These are phyloP conservation scores for Apamea anceps DNA, from an alignment of 2,888 invertebrate species.

Conservation along the genomic window DNA sequence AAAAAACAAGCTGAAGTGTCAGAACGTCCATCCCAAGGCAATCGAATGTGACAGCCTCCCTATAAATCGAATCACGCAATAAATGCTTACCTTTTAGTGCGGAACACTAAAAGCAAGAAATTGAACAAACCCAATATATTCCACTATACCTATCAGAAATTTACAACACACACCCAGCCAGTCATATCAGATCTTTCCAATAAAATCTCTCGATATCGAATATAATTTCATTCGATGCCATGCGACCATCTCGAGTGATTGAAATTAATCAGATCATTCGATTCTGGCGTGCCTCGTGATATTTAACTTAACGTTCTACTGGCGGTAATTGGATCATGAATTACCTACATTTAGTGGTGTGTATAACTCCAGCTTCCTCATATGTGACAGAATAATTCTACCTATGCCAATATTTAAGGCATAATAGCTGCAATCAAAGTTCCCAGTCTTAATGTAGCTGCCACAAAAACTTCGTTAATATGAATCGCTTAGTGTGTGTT, in stretches of 20 bases:
- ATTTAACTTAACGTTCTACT: conserved; percentile 31
- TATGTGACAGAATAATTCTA: no score
- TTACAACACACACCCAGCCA: conserved; percentile 26
- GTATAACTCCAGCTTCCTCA: no score
- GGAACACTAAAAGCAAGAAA: conserved; percentile 31
- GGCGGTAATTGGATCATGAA: conserved; percentile 42
- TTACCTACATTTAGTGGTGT: conserved; percentile 20
- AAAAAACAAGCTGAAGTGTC: conserved; percentile 5
- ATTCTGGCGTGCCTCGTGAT: conserved; percentile 18
- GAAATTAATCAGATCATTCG: conserved; percentile 35
- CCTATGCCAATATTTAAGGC: no score
- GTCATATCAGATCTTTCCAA: conserved; percentile 43
- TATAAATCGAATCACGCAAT: conserved; percentile 53
- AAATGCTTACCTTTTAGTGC: conserved; percentile 43
- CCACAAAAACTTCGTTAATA: no score
- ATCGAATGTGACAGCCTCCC: conserved; percentile 26
- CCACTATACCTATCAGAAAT: conserved; percentile 17
- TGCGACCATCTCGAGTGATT: conserved; percentile 28
- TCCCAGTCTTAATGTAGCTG: no score
- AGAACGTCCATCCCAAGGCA: neutral
- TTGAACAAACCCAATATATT: conserved; percentile 35
- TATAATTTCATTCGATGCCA: conserved; percentile 43
- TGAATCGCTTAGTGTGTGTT: no score
- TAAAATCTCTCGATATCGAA: conserved; percentile 42
- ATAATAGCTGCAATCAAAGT: no score